These are phyloP conservation scores for Tachycineta bicolor DNA, from an alignment of 2,113 vertebrate species.

Conservation along the genomic window DNA sequence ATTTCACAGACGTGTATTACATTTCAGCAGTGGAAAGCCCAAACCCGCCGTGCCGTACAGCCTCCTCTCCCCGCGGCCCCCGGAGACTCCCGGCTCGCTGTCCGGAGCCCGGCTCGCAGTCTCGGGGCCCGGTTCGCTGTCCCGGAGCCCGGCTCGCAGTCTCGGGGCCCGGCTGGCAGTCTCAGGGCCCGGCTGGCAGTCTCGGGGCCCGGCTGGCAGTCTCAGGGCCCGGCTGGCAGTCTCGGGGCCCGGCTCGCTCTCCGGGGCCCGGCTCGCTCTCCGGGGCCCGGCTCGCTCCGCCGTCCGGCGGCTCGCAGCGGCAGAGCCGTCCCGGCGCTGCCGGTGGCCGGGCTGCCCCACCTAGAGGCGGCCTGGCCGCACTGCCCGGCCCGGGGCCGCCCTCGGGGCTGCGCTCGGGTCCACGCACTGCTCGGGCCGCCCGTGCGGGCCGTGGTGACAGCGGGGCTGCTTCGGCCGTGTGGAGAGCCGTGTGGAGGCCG, in stretches of 20 bases:
- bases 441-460: background rate
- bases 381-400: background rate
- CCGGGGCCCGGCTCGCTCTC: background rate
- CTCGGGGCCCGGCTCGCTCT: too few species aligned
- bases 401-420: too few species aligned
- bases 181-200: too few species aligned
- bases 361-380: slow-evolving; percentile 16
- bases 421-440: background rate
- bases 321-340: background rate
- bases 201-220: background rate
- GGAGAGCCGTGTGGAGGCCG: fast-evolving
- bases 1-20: background rate
- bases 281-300: too few species aligned
- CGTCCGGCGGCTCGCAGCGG: too few species aligned
- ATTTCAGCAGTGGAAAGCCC: background rate
- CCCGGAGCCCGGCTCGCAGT: too few species aligned
- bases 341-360: slow-evolving; percentile 1
- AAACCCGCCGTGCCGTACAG: background rate
- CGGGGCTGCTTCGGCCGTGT: too few species aligned
- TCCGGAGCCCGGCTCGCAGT: too few species aligned
- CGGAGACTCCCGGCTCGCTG: too few species aligned
- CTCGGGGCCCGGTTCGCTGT: too few species aligned
- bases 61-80: background rate
- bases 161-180: too few species aligned
- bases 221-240: too few species aligned